Conservation (phyloP, 2,113 vertebrate species). For the Muntiacus reevesi region DNA sequence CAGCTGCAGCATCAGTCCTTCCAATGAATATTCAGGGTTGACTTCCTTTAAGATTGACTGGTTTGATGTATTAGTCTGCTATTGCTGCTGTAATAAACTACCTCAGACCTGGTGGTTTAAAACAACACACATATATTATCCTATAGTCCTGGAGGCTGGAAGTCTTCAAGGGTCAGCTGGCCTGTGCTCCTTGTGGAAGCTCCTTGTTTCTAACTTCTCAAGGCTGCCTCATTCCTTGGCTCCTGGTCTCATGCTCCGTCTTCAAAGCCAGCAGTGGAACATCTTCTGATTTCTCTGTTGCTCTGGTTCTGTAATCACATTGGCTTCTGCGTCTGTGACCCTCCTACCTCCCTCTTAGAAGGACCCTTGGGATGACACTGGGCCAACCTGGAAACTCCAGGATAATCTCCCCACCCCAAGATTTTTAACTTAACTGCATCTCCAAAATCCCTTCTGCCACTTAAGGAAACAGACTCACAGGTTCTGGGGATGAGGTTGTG, state of each 20-base stretch:
- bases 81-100: not conserved
- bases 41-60: not conserved
- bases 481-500: not conserved
- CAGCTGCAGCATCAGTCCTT: not conserved
- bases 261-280: not conserved
- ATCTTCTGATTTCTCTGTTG: not conserved
- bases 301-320: not conserved
- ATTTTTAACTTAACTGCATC: not conserved
- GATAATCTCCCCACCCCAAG: not conserved
- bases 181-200: not conserved
- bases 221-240: not conserved
- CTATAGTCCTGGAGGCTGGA: not conserved
- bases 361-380: not conserved
- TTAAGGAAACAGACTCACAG: not conserved
- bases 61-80: not conserved
- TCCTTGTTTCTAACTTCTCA: not conserved
- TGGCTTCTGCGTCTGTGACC: not conserved
- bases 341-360: not conserved
- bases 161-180: not conserved
- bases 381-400: not conserved
- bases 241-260: not conserved
- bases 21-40: not conserved
- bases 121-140: not conserved
- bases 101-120: not conserved
- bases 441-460: not conserved